A percentile compares a stretch with the other conserved stretches of the same genome.
phyloP scores from a whole-genome alignment of 1,140 invertebrate genomes.

The Cherax destructor region DNA sequence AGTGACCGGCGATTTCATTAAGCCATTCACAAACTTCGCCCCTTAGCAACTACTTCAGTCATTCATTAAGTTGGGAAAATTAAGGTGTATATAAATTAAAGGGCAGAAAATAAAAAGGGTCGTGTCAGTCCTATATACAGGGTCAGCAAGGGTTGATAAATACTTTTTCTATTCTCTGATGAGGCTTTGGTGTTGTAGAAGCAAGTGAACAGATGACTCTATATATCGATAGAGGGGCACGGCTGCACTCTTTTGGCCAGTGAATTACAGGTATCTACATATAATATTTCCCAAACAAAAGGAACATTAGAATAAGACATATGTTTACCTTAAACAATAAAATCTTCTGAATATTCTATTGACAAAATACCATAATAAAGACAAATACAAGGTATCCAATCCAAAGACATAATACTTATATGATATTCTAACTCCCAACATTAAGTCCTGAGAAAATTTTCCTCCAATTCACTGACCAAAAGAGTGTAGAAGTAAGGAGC shows the following conservation, averaged over 20 bases:
- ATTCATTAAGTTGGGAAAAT: conserved; percentile 53
- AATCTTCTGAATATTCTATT: not conserved
- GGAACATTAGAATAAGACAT: not conserved
- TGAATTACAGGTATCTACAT: not conserved
- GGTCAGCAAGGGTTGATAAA: conserved; percentile 54
- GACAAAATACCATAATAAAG: not conserved
- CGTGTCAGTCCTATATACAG: conserved; percentile 60
- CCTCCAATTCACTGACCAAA: conserved; percentile 27
- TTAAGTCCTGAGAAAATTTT: conserved; percentile 10
- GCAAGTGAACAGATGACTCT: conserved; percentile 25
- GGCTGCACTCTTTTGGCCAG: not conserved
- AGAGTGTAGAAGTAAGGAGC: not conserved
- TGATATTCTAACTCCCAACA: not conserved
- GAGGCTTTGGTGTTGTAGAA: conserved; percentile 55
- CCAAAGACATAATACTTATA: not conserved
- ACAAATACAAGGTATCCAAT: not conserved
- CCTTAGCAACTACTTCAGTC: conserved; percentile 63
- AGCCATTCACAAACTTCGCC: conserved; percentile 67
- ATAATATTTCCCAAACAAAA: not conserved
- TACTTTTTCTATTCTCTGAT: conserved; percentile 44
- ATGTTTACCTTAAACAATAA: conserved; percentile 4
- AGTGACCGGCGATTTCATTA: conserved; percentile 49
- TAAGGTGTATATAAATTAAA: conserved; percentile 48
- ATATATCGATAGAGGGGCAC: not conserved
- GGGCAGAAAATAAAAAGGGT: conserved; percentile 47